Base-by-base conservation (phyloP, 2,888 invertebrate species). In the Dicyrtoma fusca region DNA sequence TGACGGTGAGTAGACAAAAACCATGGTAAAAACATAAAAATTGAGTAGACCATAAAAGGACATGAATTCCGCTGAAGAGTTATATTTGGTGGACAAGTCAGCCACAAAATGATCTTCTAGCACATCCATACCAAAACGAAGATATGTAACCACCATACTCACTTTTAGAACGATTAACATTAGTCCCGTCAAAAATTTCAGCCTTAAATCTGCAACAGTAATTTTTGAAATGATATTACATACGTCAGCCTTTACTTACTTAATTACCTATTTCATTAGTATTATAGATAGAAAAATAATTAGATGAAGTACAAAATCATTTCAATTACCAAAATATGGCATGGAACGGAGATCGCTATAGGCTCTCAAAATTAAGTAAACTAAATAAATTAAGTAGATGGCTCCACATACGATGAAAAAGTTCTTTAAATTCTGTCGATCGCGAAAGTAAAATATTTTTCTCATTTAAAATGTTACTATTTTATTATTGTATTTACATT, bases 61-160 rank as follows among this genome's bases (percentile, higher is more conserved):
- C 91, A 97, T 95, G 85, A 97, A 97, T 79, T 97, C 94, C 8
- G 94, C 94, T 0, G 95, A 96, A 79, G 93, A 95, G 81, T 90
- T 90, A 84, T 95, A 95, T 82, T 91, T 92, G 49, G 93, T 92
- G 23, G 91, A 90, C 21, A 96, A 87, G 73, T 92, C 90, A 11
- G 95, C 90, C 0, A 95, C 94, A 86, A 97, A 97, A 85, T 95
- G 95, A 84, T 97, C 96, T 84, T 97, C 94, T 69, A 97, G 85
- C 11, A 94, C 90, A 59, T 79, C 81, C 63, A 92, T 90, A 4
- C 97, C 96, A 86, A 95, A 97, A 73, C 93, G 88, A 78, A 91
- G 88, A 1, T 89, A 87, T 1, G 92, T 92, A 59, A 95, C 90
- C 5, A 90, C 85, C 21, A 91, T 86, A 73, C 89, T 90, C 65